A percentile compares a stretch with the other conserved stretches of the same genome.
Conservation (phyloP, 2,888 invertebrate species). For the Plemyria rubiginata region DNA sequence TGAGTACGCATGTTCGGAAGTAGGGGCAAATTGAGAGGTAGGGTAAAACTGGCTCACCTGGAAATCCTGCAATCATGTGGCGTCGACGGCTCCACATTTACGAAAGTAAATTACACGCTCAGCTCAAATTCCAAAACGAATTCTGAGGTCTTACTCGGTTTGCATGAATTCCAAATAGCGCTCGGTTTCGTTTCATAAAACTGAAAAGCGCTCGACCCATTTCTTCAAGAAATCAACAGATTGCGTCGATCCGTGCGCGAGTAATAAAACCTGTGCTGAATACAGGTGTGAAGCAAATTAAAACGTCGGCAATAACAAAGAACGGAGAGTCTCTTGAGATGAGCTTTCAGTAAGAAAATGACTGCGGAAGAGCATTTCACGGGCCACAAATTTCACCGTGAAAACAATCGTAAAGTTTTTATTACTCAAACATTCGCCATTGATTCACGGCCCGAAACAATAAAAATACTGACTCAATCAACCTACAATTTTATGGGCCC, state of each 20-base stretch:
- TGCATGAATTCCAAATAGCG: constrained; percentile 11
- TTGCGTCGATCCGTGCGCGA: constrained; percentile 30
- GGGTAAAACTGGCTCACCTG: constrained; percentile 25
- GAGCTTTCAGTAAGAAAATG: constrained; percentile 72
- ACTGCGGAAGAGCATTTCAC: constrained; percentile 75
- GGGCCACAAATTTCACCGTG: constrained; percentile 81
- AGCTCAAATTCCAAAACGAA: constrained; percentile 24
- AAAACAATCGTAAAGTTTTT: constrained; percentile 84
- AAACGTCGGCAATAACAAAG: constrained; percentile 55
- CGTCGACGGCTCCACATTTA: constrained; percentile 12
- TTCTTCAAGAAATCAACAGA: constrained; percentile 30
- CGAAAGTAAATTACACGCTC: constrained; percentile 20
- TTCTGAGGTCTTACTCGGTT: constrained; percentile 10
- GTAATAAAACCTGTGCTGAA: constrained; percentile 37
- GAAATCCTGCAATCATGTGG: constrained; percentile 34
- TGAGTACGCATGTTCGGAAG: constrained; percentile 33
- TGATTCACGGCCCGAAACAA: constrained; percentile 82
- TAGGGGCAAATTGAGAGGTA: constrained; percentile 34
- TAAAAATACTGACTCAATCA: constrained; percentile 85
- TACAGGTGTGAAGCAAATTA: constrained; percentile 53
- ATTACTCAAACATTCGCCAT: constrained; percentile 83
- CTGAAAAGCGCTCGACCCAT: constrained; percentile 25
- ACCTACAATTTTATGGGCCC: constrained; percentile 78
- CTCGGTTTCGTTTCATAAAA: constrained; percentile 19
- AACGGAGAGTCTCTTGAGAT: constrained; percentile 63